phyloP scores from a whole-genome alignment of 2,113 vertebrate species.

The Sinocyclocheilus anophthalmus region DNA sequence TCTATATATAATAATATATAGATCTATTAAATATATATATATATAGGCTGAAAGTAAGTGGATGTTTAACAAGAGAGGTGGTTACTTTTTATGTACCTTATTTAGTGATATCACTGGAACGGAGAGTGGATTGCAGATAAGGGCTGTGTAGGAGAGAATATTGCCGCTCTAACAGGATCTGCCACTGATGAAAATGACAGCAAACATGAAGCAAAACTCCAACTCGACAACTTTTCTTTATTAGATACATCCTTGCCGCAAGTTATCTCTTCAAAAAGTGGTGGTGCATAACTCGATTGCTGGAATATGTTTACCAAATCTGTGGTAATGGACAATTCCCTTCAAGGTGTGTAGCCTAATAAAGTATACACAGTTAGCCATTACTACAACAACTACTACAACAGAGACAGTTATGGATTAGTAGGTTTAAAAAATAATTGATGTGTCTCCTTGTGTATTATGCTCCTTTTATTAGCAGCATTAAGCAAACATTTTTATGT shows the following conservation, averaged over 20 bases:
- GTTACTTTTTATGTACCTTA: too few relatives aligned
- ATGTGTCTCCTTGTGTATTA: neutral
- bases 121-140: neutral
- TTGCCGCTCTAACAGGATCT: neutral
- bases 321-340: neutral
- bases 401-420: neutral
- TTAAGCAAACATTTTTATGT: neutral
- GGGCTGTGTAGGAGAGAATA: conserved; percentile 4
- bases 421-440: neutral
- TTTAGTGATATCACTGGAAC: too few relatives aligned
- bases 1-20: too few relatives aligned
- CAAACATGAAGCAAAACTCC: neutral
- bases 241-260: neutral
- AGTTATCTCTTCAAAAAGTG: conserved; percentile 1
- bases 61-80: too few relatives aligned
- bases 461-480: too few relatives aligned
- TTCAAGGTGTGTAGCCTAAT: neutral
- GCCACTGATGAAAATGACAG: neutral
- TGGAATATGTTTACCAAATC: neutral
- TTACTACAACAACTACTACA: neutral
- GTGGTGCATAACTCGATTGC: neutral
- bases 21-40: too few relatives aligned
- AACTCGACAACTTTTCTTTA: neutral
- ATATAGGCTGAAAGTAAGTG: too few relatives aligned
- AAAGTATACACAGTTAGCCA: neutral